Base-by-base conservation (phyloP, 1,140 invertebrate species). In the Epicauta chinensis region DNA sequence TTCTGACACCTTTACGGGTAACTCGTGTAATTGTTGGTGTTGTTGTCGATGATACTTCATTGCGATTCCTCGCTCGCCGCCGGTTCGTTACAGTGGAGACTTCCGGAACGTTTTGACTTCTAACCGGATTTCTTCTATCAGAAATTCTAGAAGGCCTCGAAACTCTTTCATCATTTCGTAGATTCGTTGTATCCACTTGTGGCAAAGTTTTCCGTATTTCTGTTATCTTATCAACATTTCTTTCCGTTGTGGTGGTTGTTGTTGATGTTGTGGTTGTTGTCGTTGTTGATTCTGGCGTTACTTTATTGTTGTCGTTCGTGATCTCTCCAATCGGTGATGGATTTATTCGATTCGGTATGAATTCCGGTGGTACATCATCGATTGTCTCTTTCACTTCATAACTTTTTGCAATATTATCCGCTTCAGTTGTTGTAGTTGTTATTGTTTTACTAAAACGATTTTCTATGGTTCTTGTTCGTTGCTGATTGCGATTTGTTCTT, bases 301-400 rank as follows among this genome's bases (percentile, higher is more conserved):
- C n/a, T 29, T 47, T 14, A 35, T 59, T 13, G 40, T 47, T 6
- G 38, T 12, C 10, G 57, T 13, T 14, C 17, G 29, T 29, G 13
- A 30, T 30, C 5, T 11, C 39, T 16, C 23, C 12, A 32, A 23
- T 48, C 10, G 9, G 11, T 12, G 11, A 17, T n/a, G 16, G 14
- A 41, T 34, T 14, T 6, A 13, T n/a, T 34, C 23, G 15, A 2
- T 7, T 23, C 38, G 39, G 43, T 6, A 23, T 38, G 38, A 23
- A 23, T 34, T 60, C 58, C 29, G 60, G 47, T 14, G 63, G 60
- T 30, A 60, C 56, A 46, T 70, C 68, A 36, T 70, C 64, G 7
- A 67, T 47, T n/a, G 59, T 30, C 61, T 68, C 68, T 53, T 67
- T 44, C 7, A 68, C 65, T 48, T 65, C 63, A 29, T 70, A 70